Evolutionary conservation across 2,888 invertebrate species (phyloP), one percentile per base, ranked within the genome.

Genomic region (Helicoverpa assulta): DNA sequence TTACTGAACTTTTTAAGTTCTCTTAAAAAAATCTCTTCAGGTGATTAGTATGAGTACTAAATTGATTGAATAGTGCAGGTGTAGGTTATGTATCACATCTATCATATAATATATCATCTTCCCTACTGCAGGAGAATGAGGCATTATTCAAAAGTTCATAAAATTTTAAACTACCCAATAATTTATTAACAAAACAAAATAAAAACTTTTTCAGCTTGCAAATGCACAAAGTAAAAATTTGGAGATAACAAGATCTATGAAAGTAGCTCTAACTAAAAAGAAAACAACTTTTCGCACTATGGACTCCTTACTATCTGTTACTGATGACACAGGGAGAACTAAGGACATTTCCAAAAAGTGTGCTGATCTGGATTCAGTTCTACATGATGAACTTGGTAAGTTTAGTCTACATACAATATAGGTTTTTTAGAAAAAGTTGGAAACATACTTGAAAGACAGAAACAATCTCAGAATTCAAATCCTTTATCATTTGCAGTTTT

Each of bases 351-450:
- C 96, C 51, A 96, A 96, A 54, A 96, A 97, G 85, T 98, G 97
- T 92, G 96, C 96, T 0, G 98, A 98, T 89, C 96, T 98, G 61
- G 97, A 98, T 90, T 88, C 91, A 47, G 97, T 98, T 85, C 97
- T 99, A 96, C 96, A 97, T 75, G 96, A 96, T 76, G 96, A 96
- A 88, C 94, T 97, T 67, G 96, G 96, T 95, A 85, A 77, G 86
- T 83, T 70, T 12, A 53, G 29, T 43, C 10, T 54, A 18, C 40
- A n/a, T 6, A 47, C 6, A 7, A 0, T 12, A 40, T 14, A 12
- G 12, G 12, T 14, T 47, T 5, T 47, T 47, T n/a, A 47, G 16
- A 47, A n/a, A 47, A 5, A n/a, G 43, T 43, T 37, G 10, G 40
- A 14, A 14, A 40, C 40, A 12, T 14, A 14, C 40, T 40, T 0